Evolutionary conservation across 2,113 vertebrate species (phyloP).

Genomic region (Myiagra hebetior): DNA sequence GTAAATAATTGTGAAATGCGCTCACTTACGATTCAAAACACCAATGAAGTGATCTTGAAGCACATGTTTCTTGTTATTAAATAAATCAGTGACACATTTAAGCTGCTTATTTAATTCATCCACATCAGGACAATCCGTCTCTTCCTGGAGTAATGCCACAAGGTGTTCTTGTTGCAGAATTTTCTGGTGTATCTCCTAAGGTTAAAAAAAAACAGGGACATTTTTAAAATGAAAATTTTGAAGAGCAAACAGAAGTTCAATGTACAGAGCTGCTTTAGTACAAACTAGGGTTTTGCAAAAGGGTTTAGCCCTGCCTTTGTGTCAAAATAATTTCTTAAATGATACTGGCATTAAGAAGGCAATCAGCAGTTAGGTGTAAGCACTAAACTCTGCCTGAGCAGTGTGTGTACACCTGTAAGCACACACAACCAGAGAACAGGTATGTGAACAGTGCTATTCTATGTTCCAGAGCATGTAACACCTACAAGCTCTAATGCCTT

Average conservation of each 20-base stretch:
- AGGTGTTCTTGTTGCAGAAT: conserved; percentile 83
- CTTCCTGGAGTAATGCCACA: conserved; percentile 77
- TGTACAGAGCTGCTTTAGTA: neutral
- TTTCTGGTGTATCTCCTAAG: conserved; percentile 82
- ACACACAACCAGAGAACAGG: neutral
- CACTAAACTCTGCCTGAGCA: neutral
- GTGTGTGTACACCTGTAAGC: neutral
- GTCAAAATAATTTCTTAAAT: neutral
- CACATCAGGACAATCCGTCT: conserved; percentile 81
- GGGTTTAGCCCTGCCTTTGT: neutral
- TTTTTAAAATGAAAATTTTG: neutral
- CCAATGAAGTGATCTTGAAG: conserved; percentile 80
- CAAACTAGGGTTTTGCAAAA: neutral
- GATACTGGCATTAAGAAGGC: neutral
- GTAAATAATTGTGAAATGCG: neutral
- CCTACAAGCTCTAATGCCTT: neutral
- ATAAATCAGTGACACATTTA: conserved; percentile 77
- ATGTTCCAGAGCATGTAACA: neutral
- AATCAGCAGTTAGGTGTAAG: neutral
- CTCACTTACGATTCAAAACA: conserved; percentile 77
- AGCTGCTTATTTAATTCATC: conserved; percentile 81
- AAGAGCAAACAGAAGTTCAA: neutral
- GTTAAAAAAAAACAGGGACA: neutral
- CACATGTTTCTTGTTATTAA: conserved; percentile 85
- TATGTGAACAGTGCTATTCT: neutral